Base-by-base conservation (phyloP, 1,140 invertebrate species). In the Halictus rubicundus region DNA sequence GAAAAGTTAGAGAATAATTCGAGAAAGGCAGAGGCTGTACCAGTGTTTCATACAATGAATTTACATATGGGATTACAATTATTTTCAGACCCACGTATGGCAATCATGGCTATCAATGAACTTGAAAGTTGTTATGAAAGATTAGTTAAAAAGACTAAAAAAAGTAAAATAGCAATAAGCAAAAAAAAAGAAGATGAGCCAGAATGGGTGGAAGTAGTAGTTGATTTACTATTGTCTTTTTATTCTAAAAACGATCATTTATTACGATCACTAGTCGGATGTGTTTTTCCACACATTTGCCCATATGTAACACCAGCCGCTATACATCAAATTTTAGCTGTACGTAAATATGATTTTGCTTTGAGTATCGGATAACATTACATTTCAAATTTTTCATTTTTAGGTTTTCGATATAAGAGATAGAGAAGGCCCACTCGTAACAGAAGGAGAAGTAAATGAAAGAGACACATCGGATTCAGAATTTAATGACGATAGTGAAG, bases 151-250 rank as follows among this genome's bases (percentile, higher is more conserved):
- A 92, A 90, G 25, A 91, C 91, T 19, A 88, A 87, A 32, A 93
- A 92, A 87, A 87, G 69, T 84, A 92, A 88, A 86, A 89, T 92
- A 49, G 42, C 57, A 21, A 81, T 76, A 71, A 65, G 80, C 0
- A 79, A 78, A 54, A 79, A 82, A 21, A 80, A 90, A 25, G 88
- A 92, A 52, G 92, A 94, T 59, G 96, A 97, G 89, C 95, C 95
- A 21, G 92, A 95, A 81, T 97, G 96, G 96, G 94, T 96, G 71
- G 96, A 97, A 93, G 96, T 97, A 2, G 94, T 97, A 61, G 94
- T 96, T 19, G 96, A 97, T 93, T 92, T 97, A 25, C 92, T 97
- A 52, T 88, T 97, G 25, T 96, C 95, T 49, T 93, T 97, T 46
- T 91, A 97, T 14, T 96, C 96, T 2, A 94, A 95, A 78, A 95